phyloP scores from a whole-genome alignment of 2,797 vertebrate species.

The Tokudaia muenninki region DNA sequence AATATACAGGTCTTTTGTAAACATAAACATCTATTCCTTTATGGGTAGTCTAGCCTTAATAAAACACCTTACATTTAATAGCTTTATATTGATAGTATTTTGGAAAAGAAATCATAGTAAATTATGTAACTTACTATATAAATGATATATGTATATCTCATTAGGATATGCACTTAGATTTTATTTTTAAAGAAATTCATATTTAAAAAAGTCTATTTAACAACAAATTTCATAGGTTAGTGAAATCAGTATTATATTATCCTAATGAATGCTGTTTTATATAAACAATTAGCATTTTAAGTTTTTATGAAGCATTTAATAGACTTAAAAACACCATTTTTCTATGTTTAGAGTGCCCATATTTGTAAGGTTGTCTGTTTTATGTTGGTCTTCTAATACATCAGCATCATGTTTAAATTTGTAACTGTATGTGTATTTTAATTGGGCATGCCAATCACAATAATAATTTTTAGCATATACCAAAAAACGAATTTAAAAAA shows the following conservation, averaged over 20 bases:
- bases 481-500: neutral
- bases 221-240: neutral
- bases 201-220: neutral
- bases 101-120: neutral
- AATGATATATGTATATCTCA: neutral
- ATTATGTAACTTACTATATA: neutral
- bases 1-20: neutral
- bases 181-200: neutral
- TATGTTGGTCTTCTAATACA: neutral
- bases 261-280: neutral
- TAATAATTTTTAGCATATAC: neutral
- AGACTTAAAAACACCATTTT: neutral
- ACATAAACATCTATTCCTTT: neutral
- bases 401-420: neutral
- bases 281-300: neutral
- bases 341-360: neutral
- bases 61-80: neutral
- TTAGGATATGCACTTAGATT: neutral
- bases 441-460: neutral
- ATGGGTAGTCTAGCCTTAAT: neutral
- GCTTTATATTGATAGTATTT: neutral
- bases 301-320: neutral
- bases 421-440: neutral
- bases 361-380: neutral
- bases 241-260: neutral